Conservation (phyloP, 2,888 invertebrate genomes). For the Coenonympha glycerion region DNA sequence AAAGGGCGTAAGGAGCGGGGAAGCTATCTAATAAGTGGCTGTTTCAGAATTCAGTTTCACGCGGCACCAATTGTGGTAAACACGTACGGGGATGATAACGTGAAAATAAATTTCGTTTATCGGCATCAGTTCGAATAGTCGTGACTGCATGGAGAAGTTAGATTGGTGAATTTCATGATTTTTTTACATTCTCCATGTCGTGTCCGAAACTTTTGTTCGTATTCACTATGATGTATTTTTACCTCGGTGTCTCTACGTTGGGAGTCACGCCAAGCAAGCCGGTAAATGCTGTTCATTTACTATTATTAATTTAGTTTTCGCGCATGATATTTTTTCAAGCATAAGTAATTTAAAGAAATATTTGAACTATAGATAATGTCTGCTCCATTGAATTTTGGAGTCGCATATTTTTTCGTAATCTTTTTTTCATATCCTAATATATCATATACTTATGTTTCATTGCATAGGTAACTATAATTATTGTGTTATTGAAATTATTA, state of each 20-base stretch:
- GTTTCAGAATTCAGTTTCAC: conserved; percentile 35
- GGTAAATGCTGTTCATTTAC: conserved; percentile 24
- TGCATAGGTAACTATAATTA: too few species aligned
- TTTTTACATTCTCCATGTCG: conserved; percentile 39
- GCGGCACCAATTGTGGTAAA: conserved; percentile 35
- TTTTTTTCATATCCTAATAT: too few species aligned
- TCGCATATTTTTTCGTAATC: too few species aligned
- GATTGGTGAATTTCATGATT: conserved; percentile 32
- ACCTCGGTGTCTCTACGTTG: conserved; percentile 44
- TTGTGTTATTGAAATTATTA: neutral
- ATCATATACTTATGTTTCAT: too few species aligned
- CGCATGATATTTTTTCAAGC: conserved; percentile 12
- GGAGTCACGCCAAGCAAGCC: conserved; percentile 39
- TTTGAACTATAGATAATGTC: too few species aligned
- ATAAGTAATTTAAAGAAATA: too few species aligned
- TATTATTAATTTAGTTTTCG: conserved; percentile 1
- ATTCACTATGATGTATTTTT: conserved; percentile 49
- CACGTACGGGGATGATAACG: conserved; percentile 30
- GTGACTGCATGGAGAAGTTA: conserved; percentile 34
- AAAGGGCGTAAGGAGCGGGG: conserved; percentile 15
- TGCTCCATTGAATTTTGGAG: too few species aligned
- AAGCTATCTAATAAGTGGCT: conserved; percentile 19
- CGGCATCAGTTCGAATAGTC: conserved; percentile 28
- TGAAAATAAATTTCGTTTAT: conserved; percentile 26
- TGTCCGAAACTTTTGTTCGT: conserved; percentile 38